phyloP scores from a whole-genome alignment of 2,113 vertebrate genomes.

The Eurypyga helias region DNA sequence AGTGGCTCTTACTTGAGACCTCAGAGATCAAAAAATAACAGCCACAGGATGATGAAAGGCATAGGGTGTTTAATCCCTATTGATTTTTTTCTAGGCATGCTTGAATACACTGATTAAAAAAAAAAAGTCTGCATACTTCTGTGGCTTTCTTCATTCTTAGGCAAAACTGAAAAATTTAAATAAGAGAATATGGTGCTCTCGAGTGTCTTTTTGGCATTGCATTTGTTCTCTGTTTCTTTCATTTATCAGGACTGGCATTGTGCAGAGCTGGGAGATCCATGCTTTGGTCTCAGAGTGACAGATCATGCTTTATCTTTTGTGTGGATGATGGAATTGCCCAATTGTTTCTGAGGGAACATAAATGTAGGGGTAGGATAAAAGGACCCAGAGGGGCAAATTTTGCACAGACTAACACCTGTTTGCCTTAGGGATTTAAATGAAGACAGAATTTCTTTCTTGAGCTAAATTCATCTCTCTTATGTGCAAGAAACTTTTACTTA shows the following conservation, averaged over 20 bases:
- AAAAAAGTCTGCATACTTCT: not conserved
- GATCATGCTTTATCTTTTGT: not conserved
- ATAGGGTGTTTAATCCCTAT: not conserved
- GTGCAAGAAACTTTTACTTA: conserved; percentile 50
- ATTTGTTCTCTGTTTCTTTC: not conserved
- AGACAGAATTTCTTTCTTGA: conserved; percentile 30
- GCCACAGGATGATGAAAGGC: not conserved
- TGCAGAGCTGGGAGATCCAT: not conserved
- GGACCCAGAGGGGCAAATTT: not conserved
- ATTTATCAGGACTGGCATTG: not conserved
- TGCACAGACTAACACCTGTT: conserved; percentile 43
- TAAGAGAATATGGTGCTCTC: not conserved
- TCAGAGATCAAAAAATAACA: not conserved
- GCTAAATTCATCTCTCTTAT: conserved; percentile 49
- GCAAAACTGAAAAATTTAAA: not conserved
- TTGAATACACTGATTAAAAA: not conserved
- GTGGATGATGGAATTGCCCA: not conserved
- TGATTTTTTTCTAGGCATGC: not conserved
- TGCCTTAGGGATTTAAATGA: conserved; percentile 49
- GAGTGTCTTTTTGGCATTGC: not conserved
- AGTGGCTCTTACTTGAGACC: not conserved
- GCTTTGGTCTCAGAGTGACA: not conserved
- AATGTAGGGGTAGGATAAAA: not conserved
- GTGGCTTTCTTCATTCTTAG: not conserved
- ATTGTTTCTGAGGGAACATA: not conserved